phyloP scores from a whole-genome alignment of 23 tunicate species.

The Diplosoma virens region DNA sequence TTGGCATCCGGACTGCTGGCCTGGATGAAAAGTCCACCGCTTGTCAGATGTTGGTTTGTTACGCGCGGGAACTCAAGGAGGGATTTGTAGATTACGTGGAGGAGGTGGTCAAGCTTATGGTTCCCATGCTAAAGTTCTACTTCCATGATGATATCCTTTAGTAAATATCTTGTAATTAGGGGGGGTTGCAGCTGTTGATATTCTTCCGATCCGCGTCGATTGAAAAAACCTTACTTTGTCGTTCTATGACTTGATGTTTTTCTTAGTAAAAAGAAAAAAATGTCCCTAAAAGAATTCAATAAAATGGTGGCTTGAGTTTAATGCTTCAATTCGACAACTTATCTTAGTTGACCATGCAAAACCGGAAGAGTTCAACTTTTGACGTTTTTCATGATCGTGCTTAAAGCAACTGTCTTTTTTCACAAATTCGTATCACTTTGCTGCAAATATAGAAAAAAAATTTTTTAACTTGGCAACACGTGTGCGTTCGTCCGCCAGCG shows the following conservation, averaged over 20 bases:
- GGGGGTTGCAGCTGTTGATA: neutral
- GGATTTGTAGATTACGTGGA: conserved; percentile 91
- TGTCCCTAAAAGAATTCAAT: no score
- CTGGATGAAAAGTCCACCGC: conserved; percentile 98
- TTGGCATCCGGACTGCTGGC: conserved; percentile 97
- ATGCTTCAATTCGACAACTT: no score
- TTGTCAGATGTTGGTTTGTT: conserved; percentile 98
- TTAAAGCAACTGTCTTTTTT: no score
- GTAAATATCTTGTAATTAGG: no score
- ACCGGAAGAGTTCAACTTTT: neutral
- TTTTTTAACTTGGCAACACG: conserved; percentile 32
- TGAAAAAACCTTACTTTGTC: no score
- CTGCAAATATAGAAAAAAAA: no score
- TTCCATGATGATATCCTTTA: conserved; percentile 97
- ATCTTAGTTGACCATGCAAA: neutral
- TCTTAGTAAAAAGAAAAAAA: no score
- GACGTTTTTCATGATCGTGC: neutral
- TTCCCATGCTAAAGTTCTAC: conserved; percentile 96
- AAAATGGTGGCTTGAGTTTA: no score
- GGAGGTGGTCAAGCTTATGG: conserved; percentile 97
- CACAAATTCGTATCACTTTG: no score
- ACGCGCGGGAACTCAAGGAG: conserved; percentile 94
- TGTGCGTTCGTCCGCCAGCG: conserved; percentile 90
- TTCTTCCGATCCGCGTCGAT: no score
- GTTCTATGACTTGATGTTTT: no score